Conservation (phyloP, 2,113 vertebrate species). For the Notechis scutatus region DNA sequence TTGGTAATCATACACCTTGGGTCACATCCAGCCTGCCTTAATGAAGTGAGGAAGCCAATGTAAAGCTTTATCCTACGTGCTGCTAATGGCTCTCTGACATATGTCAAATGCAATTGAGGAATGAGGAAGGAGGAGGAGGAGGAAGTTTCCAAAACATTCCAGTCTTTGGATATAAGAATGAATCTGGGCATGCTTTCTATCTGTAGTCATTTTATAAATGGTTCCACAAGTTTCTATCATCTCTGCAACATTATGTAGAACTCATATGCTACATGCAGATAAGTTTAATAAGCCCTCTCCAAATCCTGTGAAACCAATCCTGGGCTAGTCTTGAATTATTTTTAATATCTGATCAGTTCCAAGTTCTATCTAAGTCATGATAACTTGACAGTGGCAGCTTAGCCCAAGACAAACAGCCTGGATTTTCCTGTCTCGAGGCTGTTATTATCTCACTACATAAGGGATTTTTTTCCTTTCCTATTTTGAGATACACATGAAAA, state of each 20-base stretch:
- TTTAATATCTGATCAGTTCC: neutral
- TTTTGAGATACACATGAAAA: neutral
- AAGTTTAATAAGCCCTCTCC: neutral
- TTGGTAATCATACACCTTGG: conserved; percentile 27
- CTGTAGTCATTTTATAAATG: neutral
- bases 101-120: conserved; percentile 10
- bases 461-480: neutral
- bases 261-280: neutral
- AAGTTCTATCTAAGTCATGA: neutral
- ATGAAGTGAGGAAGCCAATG: conserved; percentile 28
- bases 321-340: neutral
- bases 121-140: neutral
- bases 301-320: neutral
- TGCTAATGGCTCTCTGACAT: conserved; percentile 15
- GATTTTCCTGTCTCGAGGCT: neutral
- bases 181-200: neutral
- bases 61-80: conserved; percentile 27
- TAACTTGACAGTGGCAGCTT: neutral
- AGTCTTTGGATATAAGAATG: neutral
- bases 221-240: neutral
- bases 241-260: neutral
- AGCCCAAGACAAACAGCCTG: neutral
- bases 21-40: conserved; percentile 22
- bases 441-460: neutral
- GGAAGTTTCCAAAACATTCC: neutral